Conservation (phyloP, 2,888 invertebrate species). For the Neria commutata region DNA sequence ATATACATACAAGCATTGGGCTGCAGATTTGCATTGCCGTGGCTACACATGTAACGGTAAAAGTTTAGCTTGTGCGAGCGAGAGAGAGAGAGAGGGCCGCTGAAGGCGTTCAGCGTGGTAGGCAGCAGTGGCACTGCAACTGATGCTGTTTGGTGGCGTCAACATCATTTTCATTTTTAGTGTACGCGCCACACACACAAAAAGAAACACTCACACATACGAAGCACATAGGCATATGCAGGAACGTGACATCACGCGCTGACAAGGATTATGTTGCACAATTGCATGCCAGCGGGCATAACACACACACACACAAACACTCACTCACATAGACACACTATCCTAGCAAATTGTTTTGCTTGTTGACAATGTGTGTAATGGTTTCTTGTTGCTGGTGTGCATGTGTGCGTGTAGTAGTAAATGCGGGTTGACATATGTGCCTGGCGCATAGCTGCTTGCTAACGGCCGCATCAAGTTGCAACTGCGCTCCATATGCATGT, state of each 20-base stretch:
- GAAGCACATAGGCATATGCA: too few relatives aligned
- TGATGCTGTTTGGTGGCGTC: too few relatives aligned
- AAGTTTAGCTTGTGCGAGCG: not conserved
- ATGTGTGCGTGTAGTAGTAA: slow-evolving; percentile 7
- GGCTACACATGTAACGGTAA: not conserved
- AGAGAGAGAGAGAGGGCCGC: not conserved
- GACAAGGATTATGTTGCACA: not conserved
- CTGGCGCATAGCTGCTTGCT: not conserved
- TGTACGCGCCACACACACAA: too few relatives aligned
- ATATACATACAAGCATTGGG: too few relatives aligned
- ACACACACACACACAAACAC: not conserved
- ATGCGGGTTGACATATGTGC: not conserved
- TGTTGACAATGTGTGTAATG: slow-evolving; percentile 18
- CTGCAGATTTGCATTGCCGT: too few relatives aligned
- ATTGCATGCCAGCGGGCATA: not conserved
- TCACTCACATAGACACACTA: slow-evolving; percentile 13
- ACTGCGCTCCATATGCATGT: too few relatives aligned
- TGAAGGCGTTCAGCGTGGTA: not conserved
- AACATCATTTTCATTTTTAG: too few relatives aligned
- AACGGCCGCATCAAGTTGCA: too few relatives aligned
- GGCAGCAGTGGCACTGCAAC: not conserved
- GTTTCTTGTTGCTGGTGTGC: slow-evolving; percentile 12
- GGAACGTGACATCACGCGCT: too few relatives aligned
- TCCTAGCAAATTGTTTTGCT: slow-evolving; percentile 43
- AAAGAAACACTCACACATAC: too few relatives aligned